Conservation (phyloP, 2,797 vertebrate species). For the Loriculus beryllinus region DNA sequence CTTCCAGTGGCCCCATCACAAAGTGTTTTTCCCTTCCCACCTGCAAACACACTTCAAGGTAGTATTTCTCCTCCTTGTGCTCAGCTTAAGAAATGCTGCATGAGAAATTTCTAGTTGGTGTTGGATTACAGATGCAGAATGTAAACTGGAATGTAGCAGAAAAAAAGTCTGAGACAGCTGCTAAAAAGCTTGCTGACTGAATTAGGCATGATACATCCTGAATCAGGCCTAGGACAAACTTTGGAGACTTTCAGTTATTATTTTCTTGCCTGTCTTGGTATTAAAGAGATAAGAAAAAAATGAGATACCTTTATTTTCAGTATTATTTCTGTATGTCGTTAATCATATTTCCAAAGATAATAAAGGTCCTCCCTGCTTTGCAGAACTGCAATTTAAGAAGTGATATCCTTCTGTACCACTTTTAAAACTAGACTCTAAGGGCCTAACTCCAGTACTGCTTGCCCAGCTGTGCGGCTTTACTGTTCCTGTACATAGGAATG, state of each 20-base stretch:
- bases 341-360: not conserved
- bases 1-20: not conserved
- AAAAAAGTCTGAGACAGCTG: not conserved
- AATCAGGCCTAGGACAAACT: not conserved
- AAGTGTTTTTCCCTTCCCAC: not conserved
- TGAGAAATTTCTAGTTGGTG: not conserved
- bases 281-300: not conserved
- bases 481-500: not conserved
- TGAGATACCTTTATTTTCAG: not conserved
- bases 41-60: accelerated
- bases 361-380: not conserved
- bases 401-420: not conserved
- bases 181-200: not conserved
- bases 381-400: not conserved
- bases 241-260: not conserved
- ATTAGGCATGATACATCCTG: not conserved
- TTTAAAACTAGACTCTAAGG: not conserved
- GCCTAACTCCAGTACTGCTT: not conserved
- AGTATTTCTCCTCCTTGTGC: not conserved
- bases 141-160: not conserved
- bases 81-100: not conserved
- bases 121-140: not conserved
- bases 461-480: not conserved
- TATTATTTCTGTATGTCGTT: not conserved
- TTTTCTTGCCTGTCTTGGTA: not conserved